Evolutionary conservation across 2,888 invertebrate genomes (phyloP), one percentile per base, ranked within the genome.

Genomic region (Hydriomena furcata): DNA sequence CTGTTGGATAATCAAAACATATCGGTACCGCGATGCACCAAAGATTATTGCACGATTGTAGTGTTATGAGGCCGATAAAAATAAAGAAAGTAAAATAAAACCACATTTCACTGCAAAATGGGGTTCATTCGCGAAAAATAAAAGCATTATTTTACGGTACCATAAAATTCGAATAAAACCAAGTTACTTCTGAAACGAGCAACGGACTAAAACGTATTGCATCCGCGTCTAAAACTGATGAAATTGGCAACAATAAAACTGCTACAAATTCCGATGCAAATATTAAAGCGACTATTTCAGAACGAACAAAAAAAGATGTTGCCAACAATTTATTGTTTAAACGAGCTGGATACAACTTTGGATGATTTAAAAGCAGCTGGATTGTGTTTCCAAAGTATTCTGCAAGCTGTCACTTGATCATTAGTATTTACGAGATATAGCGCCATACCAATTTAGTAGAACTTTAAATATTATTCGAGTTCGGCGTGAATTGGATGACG

Each of bases 221-320:
- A 49, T 54, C 38, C 42, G 17, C 34, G 40, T 50, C 50, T 50
- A 47, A 46, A 50, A 47, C 50, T 47, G 46, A 46, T 46, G 42
- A 46, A 50, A 50, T 55, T 44, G 50, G 36, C 48, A 51, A 37
- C 36, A 47, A 51, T 51, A 48, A 51, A 55, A 43, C 32, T 35
- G 44, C 41, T 42, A 49, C 45, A 47, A 55, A 47, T 41, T 41
- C 44, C 24, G 28, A 41, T 30, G 44, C 47, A 51, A 45, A 51
- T 41, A 47, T 42, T 48, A 36, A 42, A 37, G 46, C 42, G 35
- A 52, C 52, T 27, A 35, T 36, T 46, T 42, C 13, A 17, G 23
- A 32, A 20, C 24, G 37, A 23, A 52, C 46, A 46, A 52, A 52
- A n/a, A 51, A 42, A 23, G 35, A 32, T 32, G 46, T 42, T 46